phyloP scores from a whole-genome alignment of 2,888 invertebrate genomes.

The Calliscelio sp. region DNA sequence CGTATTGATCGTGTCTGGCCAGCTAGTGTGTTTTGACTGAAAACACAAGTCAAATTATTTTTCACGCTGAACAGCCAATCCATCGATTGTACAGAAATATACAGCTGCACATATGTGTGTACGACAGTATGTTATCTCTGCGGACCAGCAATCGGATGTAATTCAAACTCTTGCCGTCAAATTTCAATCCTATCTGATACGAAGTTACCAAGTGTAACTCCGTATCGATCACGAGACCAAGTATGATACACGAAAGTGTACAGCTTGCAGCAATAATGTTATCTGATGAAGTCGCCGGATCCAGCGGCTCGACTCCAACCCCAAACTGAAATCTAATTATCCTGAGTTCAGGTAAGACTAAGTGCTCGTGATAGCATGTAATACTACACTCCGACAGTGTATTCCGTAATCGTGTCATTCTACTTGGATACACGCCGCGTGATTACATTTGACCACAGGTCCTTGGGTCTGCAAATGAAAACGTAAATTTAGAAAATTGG shows the following conservation, averaged over 20 bases:
- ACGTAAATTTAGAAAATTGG: too few species aligned
- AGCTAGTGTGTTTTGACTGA: background rate
- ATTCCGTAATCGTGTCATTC: constrained; percentile 69
- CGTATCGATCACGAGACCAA: constrained; percentile 54
- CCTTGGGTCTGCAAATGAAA: too few species aligned
- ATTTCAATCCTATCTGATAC: constrained; percentile 53
- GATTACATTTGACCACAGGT: constrained; percentile 54
- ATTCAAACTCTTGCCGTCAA: constrained; percentile 47
- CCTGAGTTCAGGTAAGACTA: constrained; percentile 67
- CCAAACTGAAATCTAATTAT: constrained; percentile 70
- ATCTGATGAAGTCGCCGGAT: constrained; percentile 68
- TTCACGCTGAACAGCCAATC: too few species aligned
- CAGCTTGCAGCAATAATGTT: constrained; percentile 69
- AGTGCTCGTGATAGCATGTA: constrained; percentile 68
- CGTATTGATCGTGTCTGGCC: constrained; percentile 25
- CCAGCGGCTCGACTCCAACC: constrained; percentile 55
- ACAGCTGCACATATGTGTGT: background rate
- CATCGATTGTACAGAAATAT: too few species aligned
- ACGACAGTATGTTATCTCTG: background rate
- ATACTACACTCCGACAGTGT: constrained; percentile 53
- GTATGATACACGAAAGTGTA: constrained; percentile 64
- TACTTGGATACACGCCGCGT: constrained; percentile 53
- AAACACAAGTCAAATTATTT: constrained; percentile 1
- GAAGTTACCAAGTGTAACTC: constrained; percentile 52
- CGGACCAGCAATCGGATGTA: constrained; percentile 33